Base-by-base conservation (phyloP, 2,113 vertebrate species). In the Pedetes capensis region DNA sequence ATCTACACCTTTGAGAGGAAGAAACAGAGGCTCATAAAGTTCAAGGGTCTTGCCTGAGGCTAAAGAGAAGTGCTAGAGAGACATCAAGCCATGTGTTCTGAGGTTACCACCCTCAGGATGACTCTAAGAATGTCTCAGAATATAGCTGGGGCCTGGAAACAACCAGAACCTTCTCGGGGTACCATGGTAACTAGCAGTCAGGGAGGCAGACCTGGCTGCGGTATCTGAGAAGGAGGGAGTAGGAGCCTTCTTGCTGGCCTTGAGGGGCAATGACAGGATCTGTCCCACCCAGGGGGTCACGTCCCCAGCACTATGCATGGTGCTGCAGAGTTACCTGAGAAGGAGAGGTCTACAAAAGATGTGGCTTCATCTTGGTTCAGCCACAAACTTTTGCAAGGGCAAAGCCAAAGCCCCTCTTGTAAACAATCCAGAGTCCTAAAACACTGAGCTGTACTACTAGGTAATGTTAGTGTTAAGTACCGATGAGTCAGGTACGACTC, bases 251-350 rank as follows among this genome's bases (percentile, higher is more conserved):
- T 29, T 76, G 18, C 14, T 18, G 59, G 42, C 51, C 55, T 61
- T 2, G 10, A 39, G 75, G 44, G 25, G 3, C 29, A 25, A 6
- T 7, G 59, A 16, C 12, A 9, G 1, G 32, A 74, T 51, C 68
- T 13, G 6, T 22, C 39, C n/a, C 22, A 51, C 13, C 42, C 6
- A n/a, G 3, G 23, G 49, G 34, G 25, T 71, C 16, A 0, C 13
- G 37, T 87, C 29, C 32, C 34, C 29, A 23, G 32, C 34, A 34
- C 23, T 25, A 0, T n/a, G n/a, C n/a, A n/a, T 6, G 2, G 29
- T 0, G 0, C 59, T 27, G 8, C 34, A 9, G 51, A 49, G 0
- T 72, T 25, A 51, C 25, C 25, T 37, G 5, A 13, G 37, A 47
- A 22, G 16, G 23, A 14, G 63, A 44, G 4, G 44, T 32, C 2